phyloP scores from a whole-genome alignment of 2,888 invertebrate species.

The Nysson spinosus region DNA sequence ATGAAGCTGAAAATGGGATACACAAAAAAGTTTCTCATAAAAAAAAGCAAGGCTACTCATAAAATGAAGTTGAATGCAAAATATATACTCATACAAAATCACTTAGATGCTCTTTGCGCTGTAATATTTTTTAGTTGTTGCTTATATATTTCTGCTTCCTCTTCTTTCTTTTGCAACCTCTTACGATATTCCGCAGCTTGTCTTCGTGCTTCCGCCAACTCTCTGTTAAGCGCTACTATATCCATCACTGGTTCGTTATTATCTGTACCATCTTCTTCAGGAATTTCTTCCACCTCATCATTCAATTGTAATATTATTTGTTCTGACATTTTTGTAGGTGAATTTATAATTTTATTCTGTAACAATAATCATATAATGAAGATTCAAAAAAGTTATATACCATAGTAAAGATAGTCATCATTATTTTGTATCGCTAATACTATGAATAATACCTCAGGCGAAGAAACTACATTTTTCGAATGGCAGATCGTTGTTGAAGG shows the following conservation, averaged over 20 bases:
- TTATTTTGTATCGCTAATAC: too few species aligned
- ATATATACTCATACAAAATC: constrained; percentile 46
- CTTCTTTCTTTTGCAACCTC: constrained; percentile 73
- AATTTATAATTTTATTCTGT: constrained; percentile 62
- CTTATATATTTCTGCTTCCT: constrained; percentile 76
- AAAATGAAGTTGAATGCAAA: constrained; percentile 36
- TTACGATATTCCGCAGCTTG: constrained; percentile 75
- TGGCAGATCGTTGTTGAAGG: constrained; percentile 63
- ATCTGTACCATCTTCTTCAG: constrained; percentile 71
- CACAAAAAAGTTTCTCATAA: constrained; percentile 18
- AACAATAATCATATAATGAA: constrained; percentile 23
- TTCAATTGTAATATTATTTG: constrained; percentile 71
- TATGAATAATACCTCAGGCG: constrained; percentile 53
- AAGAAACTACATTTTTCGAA: constrained; percentile 62
- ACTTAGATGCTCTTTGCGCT: constrained; percentile 55
- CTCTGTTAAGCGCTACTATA: constrained; percentile 71
- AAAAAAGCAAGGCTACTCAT: constrained; percentile 46
- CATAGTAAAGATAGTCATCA: too few species aligned
- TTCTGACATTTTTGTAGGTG: constrained; percentile 59
- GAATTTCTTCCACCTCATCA: constrained; percentile 73
- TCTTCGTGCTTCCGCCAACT: constrained; percentile 73
- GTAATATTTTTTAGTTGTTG: constrained; percentile 73
- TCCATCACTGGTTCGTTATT: constrained; percentile 65
- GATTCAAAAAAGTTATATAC: too few species aligned
- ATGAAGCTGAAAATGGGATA: constrained; percentile 23